These are phyloP conservation scores for Heterodera filipjevi DNA, from an alignment of 2,888 invertebrate genomes.

Conservation along the genomic window DNA sequence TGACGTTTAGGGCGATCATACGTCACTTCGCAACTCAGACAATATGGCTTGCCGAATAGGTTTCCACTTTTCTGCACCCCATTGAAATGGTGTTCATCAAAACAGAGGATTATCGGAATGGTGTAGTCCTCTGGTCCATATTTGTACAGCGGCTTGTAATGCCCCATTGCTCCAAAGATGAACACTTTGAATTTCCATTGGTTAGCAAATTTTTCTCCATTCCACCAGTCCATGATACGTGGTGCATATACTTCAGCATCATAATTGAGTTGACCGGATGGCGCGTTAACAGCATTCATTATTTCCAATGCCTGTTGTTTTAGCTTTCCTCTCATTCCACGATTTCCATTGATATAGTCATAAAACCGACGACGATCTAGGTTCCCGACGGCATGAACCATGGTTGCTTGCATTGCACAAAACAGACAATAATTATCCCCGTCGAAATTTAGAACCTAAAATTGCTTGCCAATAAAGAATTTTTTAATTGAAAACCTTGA, in stretches of 20 bases:
- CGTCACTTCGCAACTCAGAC: conserved; percentile 8
- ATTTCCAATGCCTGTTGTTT: background rate
- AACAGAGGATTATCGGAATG: background rate
- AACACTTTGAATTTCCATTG: background rate
- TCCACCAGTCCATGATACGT: conserved; percentile 5
- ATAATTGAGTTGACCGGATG: background rate
- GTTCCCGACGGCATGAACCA: background rate
- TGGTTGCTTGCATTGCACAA: conserved; percentile 7
- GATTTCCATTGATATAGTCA: background rate
- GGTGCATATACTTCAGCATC: background rate
- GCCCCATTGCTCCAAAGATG: background rate
- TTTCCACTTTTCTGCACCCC: conserved; percentile 11
- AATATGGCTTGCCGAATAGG: conserved; percentile 7
- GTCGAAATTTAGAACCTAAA: background rate
- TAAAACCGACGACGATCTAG: background rate
- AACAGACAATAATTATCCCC: conserved; percentile 5
- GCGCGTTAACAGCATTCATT: background rate
- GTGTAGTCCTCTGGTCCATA: background rate
- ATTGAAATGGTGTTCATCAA: background rate
- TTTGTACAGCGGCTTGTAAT: conserved; percentile 8
- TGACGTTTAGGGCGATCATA: conserved; percentile 2
- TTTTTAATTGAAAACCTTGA: conserved; percentile 5
- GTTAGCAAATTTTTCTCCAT: background rate
- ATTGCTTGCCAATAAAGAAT: background rate
- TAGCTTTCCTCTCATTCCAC: background rate